These are phyloP conservation scores for Drosophila parthenogenetica DNA, from an alignment of 2,888 invertebrate species.

Conservation along the genomic window DNA sequence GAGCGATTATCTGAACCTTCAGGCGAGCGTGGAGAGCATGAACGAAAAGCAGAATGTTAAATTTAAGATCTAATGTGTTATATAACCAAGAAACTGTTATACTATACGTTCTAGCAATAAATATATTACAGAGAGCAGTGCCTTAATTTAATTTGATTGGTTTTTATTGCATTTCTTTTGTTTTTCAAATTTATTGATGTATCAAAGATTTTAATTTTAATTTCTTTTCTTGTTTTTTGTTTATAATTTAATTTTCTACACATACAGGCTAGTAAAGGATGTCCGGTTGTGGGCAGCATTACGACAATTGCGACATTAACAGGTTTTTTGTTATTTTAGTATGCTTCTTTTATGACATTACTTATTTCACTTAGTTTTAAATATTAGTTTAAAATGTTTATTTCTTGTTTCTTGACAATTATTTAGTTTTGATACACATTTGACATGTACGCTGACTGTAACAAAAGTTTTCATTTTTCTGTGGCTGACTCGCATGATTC, in stretches of 20 bases:
- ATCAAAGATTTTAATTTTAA: constrained; percentile 60
- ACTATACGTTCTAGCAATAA: constrained; percentile 19
- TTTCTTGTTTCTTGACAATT: constrained; percentile 45
- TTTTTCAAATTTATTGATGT: constrained; percentile 49
- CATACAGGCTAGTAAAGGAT: constrained; percentile 63
- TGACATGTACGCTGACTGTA: constrained; percentile 53
- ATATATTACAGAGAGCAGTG: constrained; percentile 25
- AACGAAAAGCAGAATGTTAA: constrained; percentile 79
- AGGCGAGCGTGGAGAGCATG: constrained; percentile 81
- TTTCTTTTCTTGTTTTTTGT: constrained; percentile 24
- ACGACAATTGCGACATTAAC: constrained; percentile 63
- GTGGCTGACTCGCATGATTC: constrained; percentile 44
- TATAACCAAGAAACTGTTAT: constrained; percentile 30
- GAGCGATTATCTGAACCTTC: constrained; percentile 78
- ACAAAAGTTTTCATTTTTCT: constrained; percentile 44
- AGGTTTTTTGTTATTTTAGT: constrained; percentile 31
- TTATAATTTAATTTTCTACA: constrained; percentile 61
- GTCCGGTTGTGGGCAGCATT: constrained; percentile 62
- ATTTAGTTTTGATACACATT: constrained; percentile 48
- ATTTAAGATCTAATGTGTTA: constrained; percentile 66
- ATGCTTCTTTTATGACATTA: constrained; percentile 50
- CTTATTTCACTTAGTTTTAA: constrained; percentile 56
- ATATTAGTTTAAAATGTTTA: constrained; percentile 56
- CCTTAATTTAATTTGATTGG: constrained; percentile 31
- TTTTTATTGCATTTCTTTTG: constrained; percentile 64